Conservation (phyloP, 2,113 vertebrate genomes). For the Collichthys lucidus region DNA sequence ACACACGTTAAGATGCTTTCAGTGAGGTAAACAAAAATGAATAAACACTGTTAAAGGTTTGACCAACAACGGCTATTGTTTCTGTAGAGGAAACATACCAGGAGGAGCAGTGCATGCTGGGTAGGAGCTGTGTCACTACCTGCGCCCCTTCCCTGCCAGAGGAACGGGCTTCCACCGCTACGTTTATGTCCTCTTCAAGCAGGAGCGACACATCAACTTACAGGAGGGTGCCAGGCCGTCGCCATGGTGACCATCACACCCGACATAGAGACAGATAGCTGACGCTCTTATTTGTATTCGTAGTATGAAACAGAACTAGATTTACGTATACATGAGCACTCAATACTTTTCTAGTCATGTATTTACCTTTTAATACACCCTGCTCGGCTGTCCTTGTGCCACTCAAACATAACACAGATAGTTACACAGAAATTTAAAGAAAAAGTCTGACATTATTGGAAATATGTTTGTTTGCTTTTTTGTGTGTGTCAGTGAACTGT, state of each 20-base stretch:
- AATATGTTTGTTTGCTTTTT: no score
- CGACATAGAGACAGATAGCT: not conserved
- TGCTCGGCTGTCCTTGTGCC: no score
- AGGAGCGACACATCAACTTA: slow-evolving; percentile 86
- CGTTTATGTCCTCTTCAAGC: slow-evolving; percentile 92
- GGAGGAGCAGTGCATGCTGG: slow-evolving; percentile 83
- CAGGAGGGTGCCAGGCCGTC: slow-evolving; percentile 80
- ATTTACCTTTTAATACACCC: no score
- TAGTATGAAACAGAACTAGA: not conserved
- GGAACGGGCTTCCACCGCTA: slow-evolving; percentile 95
- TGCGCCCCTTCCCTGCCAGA: slow-evolving; percentile 91
- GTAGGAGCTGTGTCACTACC: slow-evolving; percentile 90
- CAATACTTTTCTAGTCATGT: no score
- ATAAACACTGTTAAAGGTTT: no score
- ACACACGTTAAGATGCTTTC: not conserved
- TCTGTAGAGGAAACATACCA: slow-evolving; percentile 88
- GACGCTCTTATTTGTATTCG: not conserved
- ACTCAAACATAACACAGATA: no score
- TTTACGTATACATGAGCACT: not conserved
- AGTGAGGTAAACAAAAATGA: no score
- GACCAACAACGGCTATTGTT: not conserved
- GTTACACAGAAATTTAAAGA: no score
- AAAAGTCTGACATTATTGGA: no score
- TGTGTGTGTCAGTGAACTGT: not conserved
- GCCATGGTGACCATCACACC: slow-evolving; percentile 86